phyloP scores from a whole-genome alignment of 2,888 invertebrate genomes.

The Zygaena filipendulae region DNA sequence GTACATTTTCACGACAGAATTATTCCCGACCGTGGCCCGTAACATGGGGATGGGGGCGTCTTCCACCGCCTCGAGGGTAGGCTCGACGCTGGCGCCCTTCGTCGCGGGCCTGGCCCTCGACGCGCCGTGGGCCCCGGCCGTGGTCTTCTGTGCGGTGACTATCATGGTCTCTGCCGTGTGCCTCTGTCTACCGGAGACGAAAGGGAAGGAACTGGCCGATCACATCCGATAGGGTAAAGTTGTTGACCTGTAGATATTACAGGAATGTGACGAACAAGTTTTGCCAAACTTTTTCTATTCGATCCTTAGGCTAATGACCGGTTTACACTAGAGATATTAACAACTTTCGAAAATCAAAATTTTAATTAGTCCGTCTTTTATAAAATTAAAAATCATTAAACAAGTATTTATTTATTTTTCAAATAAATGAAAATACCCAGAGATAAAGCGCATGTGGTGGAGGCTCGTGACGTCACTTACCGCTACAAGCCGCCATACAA shows the following conservation, averaged over 20 bases:
- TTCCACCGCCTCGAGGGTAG: constrained; percentile 67
- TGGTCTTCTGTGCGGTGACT: constrained; percentile 22
- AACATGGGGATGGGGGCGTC: constrained; percentile 69
- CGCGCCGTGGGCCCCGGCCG: constrained; percentile 24
- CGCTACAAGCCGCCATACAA: no score
- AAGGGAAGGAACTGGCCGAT: constrained; percentile 21
- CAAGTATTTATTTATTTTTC: no score
- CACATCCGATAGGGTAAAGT: constrained; percentile 6
- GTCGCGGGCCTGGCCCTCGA: constrained; percentile 32
- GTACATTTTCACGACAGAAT: constrained; percentile 59
- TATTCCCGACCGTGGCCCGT: constrained; percentile 69
- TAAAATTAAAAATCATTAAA: no score
- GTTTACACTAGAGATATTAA: no score
- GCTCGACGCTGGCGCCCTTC: constrained; percentile 70
- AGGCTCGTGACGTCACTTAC: no score
- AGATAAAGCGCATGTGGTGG: no score
- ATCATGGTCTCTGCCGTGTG: constrained; percentile 21
- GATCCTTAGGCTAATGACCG: no score
- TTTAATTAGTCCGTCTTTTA: no score
- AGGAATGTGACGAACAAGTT: no score
- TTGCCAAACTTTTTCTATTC: no score
- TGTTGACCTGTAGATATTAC: not conserved
- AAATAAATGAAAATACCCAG: no score
- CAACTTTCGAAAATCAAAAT: no score
- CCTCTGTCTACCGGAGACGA: constrained; percentile 26